Percentiles rank a stretch among this genome's conserved stretches.
These are phyloP conservation scores for Arenicola marina DNA, from an alignment of 2,888 invertebrate species.

Conservation along the genomic window DNA sequence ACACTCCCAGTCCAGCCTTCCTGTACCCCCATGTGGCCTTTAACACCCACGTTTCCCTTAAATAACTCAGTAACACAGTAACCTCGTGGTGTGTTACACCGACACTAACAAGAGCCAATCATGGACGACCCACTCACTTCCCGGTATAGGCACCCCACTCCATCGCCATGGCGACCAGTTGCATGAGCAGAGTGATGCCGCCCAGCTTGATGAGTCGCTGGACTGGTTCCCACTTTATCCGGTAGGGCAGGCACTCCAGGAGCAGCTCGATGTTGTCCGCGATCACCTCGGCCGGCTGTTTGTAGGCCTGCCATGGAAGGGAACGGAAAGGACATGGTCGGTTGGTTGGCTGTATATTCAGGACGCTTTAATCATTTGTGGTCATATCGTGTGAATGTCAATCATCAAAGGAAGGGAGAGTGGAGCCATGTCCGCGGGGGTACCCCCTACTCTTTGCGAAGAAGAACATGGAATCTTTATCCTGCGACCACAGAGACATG, in stretches of 20 bases:
- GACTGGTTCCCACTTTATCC: slow-evolving; percentile 85
- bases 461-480: no score
- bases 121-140: slow-evolving; percentile 54
- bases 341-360: no score
- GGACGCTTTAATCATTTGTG: no score
- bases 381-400: neutral
- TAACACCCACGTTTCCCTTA: no score
- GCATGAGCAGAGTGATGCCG: slow-evolving; percentile 49
- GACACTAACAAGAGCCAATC: neutral
- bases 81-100: no score
- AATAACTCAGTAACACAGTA: no score
- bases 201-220: slow-evolving; percentile 67
- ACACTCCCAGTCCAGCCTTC: no score
- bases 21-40: no score
- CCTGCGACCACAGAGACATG: no score
- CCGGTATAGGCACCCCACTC: slow-evolving; percentile 87
- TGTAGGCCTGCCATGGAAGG: slow-evolving; percentile 63
- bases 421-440: no score
- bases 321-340: neutral
- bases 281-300: slow-evolving; percentile 76
- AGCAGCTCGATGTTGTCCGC: slow-evolving; percentile 84
- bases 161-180: slow-evolving; percentile 85
- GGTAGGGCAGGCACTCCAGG: slow-evolving; percentile 75
- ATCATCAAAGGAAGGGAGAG: neutral
- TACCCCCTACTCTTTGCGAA: no score